Evolutionary conservation across 2,113 vertebrate species (phyloP), one percentile per base, ranked within the genome.

Genomic region (Microtus ochrogaster): DNA sequence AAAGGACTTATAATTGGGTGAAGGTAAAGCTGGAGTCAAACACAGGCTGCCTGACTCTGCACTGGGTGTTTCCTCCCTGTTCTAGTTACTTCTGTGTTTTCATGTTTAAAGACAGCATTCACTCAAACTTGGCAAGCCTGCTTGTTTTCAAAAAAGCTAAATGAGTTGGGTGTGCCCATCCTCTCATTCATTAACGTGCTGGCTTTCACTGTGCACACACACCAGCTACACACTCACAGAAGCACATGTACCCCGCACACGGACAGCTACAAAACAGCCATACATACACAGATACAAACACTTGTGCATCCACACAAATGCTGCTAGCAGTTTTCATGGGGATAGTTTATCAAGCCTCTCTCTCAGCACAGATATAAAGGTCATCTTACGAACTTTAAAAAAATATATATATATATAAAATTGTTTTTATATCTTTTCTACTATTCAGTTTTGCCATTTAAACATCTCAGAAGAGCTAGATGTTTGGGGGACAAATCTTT

Each of bases 51-150:
- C 52, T 19, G n/a, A 41, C 68, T 28, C 72, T 70, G 70, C 68
- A 65, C 36, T 22, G 22, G 22, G 11, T 47, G 3, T 89, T 87
- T 86, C 78, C 81, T 14, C n/a, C 39, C 78, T 9, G 55, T 65
- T 39, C 44, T 89, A 28, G 47, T 66, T 77, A 73, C 9, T 19
- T 47, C 47, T 84, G 61, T 49, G 65, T 74, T 76, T 88, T 78
- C 41, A 44, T 30, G 9, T 76, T 89, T 89, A 58, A 96, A 94
- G 88, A 83, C 52, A 86, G 14, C 19, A 36, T 94, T 94, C 41
- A 36, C 58, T 58, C 76, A 65, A 72, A 66, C n/a, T 79, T 65
- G 63, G 49, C 68, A 33, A 58, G 21, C 82, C n/a, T 61, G 11
- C 16, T 36, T 76, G 14, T 76, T 91, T 91, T 95, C n/a, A 9